Evolutionary conservation across 2,797 vertebrate genomes (phyloP).

Genomic region (Sebastes variabilis): DNA sequence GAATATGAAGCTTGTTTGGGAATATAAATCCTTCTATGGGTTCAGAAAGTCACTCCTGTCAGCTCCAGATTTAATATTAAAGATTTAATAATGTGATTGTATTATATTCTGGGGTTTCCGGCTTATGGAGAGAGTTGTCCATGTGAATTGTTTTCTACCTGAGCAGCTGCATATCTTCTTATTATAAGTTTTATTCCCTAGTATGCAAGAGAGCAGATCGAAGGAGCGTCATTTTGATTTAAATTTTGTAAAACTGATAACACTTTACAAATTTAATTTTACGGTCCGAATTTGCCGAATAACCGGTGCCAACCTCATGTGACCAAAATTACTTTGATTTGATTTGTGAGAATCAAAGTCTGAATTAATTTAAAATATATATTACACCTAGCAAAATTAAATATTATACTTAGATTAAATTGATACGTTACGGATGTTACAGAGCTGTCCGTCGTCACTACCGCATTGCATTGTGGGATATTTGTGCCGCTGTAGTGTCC

Average conservation of each 20-base stretch:
- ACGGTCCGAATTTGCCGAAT: too few species aligned
- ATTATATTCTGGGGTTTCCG: conserved; percentile 27
- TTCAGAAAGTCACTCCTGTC: conserved; percentile 19
- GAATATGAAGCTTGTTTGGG: conserved; percentile 4
- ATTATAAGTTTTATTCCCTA: background rate
- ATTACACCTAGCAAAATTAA: too few species aligned
- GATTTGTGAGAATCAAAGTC: too few species aligned
- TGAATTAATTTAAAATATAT: too few species aligned
- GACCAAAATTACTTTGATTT: too few species aligned
- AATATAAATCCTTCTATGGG: conserved; percentile 29
- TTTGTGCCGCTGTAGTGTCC: too few species aligned
- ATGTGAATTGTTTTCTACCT: conserved; percentile 1
- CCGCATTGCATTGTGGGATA: too few species aligned
- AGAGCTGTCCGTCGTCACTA: too few species aligned
- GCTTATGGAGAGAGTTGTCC: background rate
- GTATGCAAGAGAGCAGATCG: background rate
- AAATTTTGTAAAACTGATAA: too few species aligned
- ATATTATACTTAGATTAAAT: too few species aligned
- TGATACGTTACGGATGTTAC: fast-evolving
- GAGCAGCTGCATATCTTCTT: conserved; percentile 1
- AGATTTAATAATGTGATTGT: conserved; percentile 40
- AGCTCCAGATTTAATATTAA: conserved; percentile 39
- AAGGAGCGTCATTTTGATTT: background rate
- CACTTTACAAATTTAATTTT: too few species aligned
- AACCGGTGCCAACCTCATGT: too few species aligned